A percentile compares a stretch with the other conserved stretches of the same genome.
Conservation (phyloP, 2,797 vertebrate species). For the Coccyzus lansbergi region DNA sequence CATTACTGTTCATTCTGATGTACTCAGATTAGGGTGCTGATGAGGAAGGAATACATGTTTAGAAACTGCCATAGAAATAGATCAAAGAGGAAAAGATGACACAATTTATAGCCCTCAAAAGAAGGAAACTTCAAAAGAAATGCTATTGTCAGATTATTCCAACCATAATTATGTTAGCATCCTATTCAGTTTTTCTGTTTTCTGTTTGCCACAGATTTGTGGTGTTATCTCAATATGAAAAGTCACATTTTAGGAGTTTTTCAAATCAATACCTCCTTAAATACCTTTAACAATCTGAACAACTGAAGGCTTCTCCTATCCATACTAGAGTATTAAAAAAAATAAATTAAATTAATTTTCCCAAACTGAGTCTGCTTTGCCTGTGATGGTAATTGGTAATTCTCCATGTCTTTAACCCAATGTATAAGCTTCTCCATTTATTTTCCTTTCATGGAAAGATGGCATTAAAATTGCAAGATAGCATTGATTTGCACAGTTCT, state of each 20-base stretch:
- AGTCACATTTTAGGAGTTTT: not conserved
- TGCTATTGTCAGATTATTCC: not conserved
- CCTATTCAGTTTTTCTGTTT: not conserved
- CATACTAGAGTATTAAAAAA: not conserved
- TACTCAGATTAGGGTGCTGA: not conserved
- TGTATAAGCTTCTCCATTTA: not conserved
- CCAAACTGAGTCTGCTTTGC: not conserved
- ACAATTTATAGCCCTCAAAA: not conserved
- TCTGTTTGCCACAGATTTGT: not conserved
- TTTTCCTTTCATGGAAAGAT: not conserved
- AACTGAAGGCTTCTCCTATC: not conserved
- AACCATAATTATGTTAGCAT: not conserved
- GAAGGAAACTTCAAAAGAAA: not conserved
- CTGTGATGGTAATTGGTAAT: not conserved
- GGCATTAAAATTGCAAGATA: not conserved
- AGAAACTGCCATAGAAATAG: not conserved
- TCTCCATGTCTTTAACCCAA: not conserved
- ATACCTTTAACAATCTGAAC: not conserved
- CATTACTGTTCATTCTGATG: not conserved
- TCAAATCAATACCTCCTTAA: not conserved
- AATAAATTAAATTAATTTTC: not conserved
- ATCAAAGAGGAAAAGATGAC: not conserved
- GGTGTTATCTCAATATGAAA: not conserved
- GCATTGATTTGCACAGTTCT: not conserved
- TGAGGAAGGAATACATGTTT: not conserved